Percentiles rank a stretch among this genome's conserved stretches.
phyloP scores from a whole-genome alignment of 2,113 vertebrate species.

The Cairina moschata region DNA sequence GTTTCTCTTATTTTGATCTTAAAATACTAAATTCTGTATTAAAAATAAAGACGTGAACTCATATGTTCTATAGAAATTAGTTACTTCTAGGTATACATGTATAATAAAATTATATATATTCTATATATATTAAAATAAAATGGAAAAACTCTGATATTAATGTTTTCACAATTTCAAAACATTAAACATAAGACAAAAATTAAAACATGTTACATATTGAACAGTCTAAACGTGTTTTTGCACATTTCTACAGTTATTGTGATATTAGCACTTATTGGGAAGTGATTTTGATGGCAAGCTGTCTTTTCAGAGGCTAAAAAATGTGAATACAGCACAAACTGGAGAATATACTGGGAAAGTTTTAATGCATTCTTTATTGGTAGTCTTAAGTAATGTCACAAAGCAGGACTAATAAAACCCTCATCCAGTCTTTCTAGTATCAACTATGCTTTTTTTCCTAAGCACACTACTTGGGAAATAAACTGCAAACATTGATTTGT shows the following conservation, averaged over 20 bases:
- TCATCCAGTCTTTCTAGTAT: not conserved
- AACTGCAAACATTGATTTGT: not conserved
- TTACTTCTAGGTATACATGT: not conserved
- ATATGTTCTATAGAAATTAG: not conserved
- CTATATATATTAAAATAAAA: not conserved
- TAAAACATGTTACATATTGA: not conserved
- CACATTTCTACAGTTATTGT: not conserved
- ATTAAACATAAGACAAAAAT: not conserved
- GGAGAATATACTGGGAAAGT: not conserved
- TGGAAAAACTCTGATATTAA: not conserved
- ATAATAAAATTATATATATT: not conserved
- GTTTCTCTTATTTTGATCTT: not conserved
- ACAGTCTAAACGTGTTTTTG: not conserved
- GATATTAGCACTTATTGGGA: not conserved
- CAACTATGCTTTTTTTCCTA: no score
- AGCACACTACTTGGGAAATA: not conserved
- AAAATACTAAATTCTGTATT: not conserved
- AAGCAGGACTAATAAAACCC: not conserved
- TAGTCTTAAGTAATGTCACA: not conserved
- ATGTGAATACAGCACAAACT: not conserved
- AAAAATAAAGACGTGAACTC: not conserved
- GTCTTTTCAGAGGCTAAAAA: not conserved
- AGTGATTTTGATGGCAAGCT: not conserved
- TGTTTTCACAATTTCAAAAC: not conserved
- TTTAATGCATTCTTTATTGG: not conserved